Percentiles rank a stretch among this genome's conserved stretches.
Conservation (phyloP, 2,888 invertebrate genomes). For the Syrista parreyssii region DNA sequence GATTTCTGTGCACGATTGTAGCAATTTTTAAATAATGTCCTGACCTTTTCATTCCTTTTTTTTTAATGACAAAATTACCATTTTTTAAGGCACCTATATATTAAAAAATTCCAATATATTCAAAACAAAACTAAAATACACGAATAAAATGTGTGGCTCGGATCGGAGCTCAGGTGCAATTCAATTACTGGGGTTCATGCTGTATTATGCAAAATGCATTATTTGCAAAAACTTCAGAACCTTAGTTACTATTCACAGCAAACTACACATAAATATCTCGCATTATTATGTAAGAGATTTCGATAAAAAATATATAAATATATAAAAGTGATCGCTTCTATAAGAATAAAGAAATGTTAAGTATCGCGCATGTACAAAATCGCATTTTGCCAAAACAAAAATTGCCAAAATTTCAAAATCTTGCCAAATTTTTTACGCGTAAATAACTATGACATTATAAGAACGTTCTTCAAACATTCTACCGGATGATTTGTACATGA, state of each 20-base stretch:
- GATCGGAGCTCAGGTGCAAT: slow-evolving; percentile 6
- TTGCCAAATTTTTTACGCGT: background rate
- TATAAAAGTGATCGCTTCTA: slow-evolving; percentile 1
- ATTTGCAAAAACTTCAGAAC: background rate
- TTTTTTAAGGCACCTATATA: background rate
- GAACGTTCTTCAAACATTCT: background rate
- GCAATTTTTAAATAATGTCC: background rate
- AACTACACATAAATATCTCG: background rate
- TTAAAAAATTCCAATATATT: background rate
- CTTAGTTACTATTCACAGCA: background rate
- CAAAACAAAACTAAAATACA: background rate
- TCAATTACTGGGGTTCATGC: background rate
- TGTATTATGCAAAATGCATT: background rate
- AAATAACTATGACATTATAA: background rate
- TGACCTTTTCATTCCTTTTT: background rate
- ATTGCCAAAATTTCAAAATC: background rate
- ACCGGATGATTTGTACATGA: background rate
- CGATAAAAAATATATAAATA: slow-evolving; percentile 8
- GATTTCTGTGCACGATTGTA: background rate
- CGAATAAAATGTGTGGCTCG: slow-evolving; percentile 10
- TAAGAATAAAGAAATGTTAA: background rate
- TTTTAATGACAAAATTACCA: background rate
- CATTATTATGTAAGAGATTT: background rate
- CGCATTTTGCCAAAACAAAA: background rate
- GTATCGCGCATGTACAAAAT: background rate